Conservation (phyloP, 2,113 vertebrate species). For the Pantherophis guttatus region DNA sequence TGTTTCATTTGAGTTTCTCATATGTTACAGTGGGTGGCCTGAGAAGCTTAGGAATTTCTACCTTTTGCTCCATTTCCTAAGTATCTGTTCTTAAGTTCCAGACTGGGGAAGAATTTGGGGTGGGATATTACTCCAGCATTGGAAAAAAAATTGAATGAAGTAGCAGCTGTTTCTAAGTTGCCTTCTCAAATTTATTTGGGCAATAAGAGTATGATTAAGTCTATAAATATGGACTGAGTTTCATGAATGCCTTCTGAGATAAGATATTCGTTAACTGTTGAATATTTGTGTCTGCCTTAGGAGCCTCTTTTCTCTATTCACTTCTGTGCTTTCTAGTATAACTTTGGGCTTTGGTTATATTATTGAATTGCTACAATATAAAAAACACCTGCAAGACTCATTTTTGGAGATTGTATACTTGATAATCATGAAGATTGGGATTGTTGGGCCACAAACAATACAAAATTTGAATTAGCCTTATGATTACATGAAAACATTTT, state of each 20-base stretch:
- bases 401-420: background rate
- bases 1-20: slow-evolving; percentile 7
- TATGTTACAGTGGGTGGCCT: background rate
- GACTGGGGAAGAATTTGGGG: background rate
- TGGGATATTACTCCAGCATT: background rate
- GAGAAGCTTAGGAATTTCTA: background rate
- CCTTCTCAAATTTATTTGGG: background rate
- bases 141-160: background rate
- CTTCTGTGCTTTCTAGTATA: background rate
- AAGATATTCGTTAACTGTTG: background rate
- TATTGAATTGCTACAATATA: slow-evolving; percentile 10
- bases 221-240: background rate
- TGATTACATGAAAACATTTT: background rate
- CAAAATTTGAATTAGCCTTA: slow-evolving; percentile 13
- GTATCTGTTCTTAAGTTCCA: background rate
- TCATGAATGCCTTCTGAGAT: background rate
- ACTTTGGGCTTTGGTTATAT: background rate
- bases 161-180: background rate
- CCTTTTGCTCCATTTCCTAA: background rate
- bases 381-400: slow-evolving; percentile 20
- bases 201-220: background rate
- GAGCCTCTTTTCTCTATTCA: background rate
- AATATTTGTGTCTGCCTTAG: background rate
- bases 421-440: slow-evolving; percentile 12
- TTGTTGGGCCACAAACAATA: slow-evolving; percentile 19